Evolutionary conservation across 1,140 invertebrate genomes (phyloP).

Genomic region (Thaumatotibia leucotreta): DNA sequence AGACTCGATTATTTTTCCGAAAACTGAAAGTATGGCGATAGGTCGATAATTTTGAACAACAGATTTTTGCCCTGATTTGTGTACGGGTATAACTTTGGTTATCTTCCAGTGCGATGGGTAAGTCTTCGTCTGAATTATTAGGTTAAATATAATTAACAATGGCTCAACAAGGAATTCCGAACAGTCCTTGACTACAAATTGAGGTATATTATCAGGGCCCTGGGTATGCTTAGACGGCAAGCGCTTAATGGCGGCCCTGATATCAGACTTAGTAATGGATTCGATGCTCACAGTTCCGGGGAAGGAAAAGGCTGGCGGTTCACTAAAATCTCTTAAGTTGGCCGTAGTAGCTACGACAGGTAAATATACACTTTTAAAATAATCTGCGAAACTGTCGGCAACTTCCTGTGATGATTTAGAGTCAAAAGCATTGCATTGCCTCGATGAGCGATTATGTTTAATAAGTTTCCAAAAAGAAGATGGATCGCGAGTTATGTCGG

Average conservation of each 20-base stretch:
- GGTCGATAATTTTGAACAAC: background rate
- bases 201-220: background rate
- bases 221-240: background rate
- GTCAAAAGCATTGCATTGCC: background rate
- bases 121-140: background rate
- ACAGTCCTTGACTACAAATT: background rate
- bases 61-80: no score
- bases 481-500: background rate
- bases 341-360: no score
- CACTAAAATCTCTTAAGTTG: background rate
- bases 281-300: background rate
- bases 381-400: background rate
- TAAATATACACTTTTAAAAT: background rate
- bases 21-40: background rate
- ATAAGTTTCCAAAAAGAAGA: background rate
- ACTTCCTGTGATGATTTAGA: background rate
- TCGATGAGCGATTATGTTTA: background rate
- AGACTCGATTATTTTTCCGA: background rate
- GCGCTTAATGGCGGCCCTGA: background rate
- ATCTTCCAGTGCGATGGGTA: background rate
- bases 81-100: background rate
- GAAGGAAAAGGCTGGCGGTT: no score
- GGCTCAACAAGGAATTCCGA: background rate
- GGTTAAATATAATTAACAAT: background rate
- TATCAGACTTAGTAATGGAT: background rate